These are phyloP conservation scores for Imbricaverruca yamaguchii DNA, from an alignment of 2,888 invertebrate species.

Conservation along the genomic window DNA sequence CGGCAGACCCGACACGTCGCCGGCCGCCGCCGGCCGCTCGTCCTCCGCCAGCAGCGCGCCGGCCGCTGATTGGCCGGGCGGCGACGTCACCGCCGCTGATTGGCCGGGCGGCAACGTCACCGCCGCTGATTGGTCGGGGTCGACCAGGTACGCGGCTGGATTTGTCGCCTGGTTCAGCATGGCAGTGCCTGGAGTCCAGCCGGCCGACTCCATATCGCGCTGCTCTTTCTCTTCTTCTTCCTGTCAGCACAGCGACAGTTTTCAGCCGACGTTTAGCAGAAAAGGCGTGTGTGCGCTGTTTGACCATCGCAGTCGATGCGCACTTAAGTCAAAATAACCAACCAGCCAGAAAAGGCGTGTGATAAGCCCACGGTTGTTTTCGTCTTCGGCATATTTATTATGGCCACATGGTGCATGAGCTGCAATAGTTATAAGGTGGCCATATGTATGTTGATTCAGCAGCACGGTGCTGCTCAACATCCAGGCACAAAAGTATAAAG, in stretches of 20 bases:
- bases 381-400: too few species aligned
- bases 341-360: too few species aligned
- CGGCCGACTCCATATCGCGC: conserved; percentile 36
- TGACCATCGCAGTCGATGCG: too few species aligned
- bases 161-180: conserved; percentile 33
- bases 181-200: conserved; percentile 32
- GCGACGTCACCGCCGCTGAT: background rate
- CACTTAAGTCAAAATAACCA: too few species aligned
- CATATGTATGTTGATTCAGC: too few species aligned
- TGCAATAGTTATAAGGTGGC: too few species aligned
- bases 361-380: too few species aligned
- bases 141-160: background rate
- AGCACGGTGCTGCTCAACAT: too few species aligned
- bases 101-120: background rate
- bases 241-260: conserved; percentile 31
- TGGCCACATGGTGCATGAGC: too few species aligned
- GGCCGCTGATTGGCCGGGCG: background rate
- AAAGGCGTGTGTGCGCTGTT: too few species aligned
- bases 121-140: background rate
- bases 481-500: too few species aligned
- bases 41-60: background rate
- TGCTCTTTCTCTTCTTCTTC: conserved; percentile 36
- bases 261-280: too few species aligned
- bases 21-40: background rate
- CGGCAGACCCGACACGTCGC: background rate